Evolutionary conservation across 2,797 vertebrate species (phyloP).

Genomic region (Smutsia temminckii): DNA sequence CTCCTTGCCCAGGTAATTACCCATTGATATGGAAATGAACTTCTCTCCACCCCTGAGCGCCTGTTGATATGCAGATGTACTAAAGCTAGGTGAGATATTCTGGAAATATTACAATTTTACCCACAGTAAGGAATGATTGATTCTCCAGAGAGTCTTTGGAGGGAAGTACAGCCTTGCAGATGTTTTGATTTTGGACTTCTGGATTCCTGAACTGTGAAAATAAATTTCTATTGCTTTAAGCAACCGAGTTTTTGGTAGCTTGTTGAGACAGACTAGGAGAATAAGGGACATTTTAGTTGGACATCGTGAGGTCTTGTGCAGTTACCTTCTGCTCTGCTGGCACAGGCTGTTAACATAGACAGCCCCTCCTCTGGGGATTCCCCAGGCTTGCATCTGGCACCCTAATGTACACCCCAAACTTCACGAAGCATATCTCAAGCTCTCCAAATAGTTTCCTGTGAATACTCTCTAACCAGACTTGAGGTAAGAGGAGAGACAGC

Average conservation of each 20-base stretch:
- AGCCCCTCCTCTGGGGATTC: background rate
- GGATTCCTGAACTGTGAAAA: background rate
- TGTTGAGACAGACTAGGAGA: background rate
- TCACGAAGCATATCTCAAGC: background rate
- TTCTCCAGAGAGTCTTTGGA: background rate
- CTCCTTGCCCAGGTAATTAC: no score
- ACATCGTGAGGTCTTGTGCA: background rate
- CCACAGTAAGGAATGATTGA: background rate
- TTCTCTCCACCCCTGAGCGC: no score
- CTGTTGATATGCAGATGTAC: no score
- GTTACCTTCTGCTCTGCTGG: background rate
- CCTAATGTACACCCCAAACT: background rate
- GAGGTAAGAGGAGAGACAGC: background rate
- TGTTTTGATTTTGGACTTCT: background rate
- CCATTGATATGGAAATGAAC: no score
- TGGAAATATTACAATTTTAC: no score
- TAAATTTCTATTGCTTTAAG: background rate
- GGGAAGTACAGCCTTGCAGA: background rate
- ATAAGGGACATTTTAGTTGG: background rate
- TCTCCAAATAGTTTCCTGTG: background rate
- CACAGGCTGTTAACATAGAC: background rate
- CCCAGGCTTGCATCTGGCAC: background rate
- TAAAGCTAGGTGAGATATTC: no score
- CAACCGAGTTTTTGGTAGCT: background rate
- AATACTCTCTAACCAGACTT: background rate